Conservation (phyloP, 1,140 invertebrate genomes). For the Drosophila rufa region DNA sequence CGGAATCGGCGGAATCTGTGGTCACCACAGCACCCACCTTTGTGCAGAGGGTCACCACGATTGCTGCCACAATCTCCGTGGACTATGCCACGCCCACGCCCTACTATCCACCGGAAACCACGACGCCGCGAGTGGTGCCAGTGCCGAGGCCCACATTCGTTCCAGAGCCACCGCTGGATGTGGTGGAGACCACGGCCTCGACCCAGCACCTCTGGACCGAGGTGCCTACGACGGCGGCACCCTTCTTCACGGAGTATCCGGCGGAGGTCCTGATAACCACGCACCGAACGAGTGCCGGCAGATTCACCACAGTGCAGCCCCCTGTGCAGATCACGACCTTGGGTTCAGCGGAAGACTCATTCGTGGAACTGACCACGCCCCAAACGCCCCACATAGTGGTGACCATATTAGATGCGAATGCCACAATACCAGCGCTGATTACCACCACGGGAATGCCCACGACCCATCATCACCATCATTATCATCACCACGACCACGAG, state of each 20-base stretch:
- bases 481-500: constrained; percentile 38
- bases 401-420: constrained; percentile 53
- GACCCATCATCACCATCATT: constrained; percentile 45
- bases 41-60: constrained; percentile 69
- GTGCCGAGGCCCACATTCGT: constrained; percentile 37
- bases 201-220: constrained; percentile 69
- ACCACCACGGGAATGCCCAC: constrained; percentile 27
- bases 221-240: constrained; percentile 85
- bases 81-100: constrained; percentile 65
- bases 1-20: constrained; percentile 58
- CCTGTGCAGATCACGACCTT: constrained; percentile 41
- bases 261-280: constrained; percentile 72
- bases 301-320: constrained; percentile 68
- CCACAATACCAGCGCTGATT: constrained; percentile 17
- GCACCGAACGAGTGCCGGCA: constrained; percentile 65
- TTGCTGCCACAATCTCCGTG: constrained; percentile 71
- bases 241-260: constrained; percentile 86
- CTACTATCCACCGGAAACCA: constrained; percentile 39
- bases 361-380: constrained; percentile 41
- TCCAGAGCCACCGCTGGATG: constrained; percentile 26
- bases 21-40: constrained; percentile 58
- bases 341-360: constrained; percentile 33
- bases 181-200: constrained; percentile 59
- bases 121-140: constrained; percentile 26
- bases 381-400: constrained; percentile 65